Percentiles rank a stretch among this genome's conserved stretches.
Conservation (phyloP, 2,888 invertebrate genomes). For the Stenurella melanura region DNA sequence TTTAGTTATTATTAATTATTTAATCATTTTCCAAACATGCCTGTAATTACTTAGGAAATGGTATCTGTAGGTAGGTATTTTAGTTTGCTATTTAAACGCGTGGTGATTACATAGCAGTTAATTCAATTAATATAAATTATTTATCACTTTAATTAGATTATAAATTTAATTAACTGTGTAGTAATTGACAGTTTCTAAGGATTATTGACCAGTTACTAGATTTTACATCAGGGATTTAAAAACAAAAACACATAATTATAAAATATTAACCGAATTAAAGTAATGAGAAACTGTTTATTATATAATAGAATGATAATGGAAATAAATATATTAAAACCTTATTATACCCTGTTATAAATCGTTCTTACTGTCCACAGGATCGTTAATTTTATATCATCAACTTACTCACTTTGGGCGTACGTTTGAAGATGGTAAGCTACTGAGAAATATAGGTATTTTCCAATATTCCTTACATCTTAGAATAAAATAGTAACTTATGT, state of each 20-base stretch:
- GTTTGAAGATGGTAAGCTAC: not conserved
- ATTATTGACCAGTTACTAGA: no score
- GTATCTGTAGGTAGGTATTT: not conserved
- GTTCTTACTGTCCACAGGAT: constrained; percentile 10
- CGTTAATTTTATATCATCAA: constrained; percentile 34
- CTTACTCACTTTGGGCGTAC: constrained; percentile 7
- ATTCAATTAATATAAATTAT: not conserved
- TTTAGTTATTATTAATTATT: constrained; percentile 17
- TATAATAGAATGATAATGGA: constrained; percentile 2
- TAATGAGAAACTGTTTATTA: constrained; percentile 20
- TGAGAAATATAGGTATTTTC: not conserved
- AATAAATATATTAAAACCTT: constrained; percentile 24
- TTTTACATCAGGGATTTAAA: not conserved
- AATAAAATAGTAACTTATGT: not conserved
- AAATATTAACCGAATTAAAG: not conserved
- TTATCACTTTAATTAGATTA: constrained; percentile 17
- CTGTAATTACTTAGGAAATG: not conserved
- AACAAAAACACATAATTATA: constrained; percentile 7
- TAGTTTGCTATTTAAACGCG: not conserved
- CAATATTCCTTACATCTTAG: not conserved
- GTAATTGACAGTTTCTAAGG: not conserved
- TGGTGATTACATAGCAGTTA: not conserved
- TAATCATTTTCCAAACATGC: not conserved
- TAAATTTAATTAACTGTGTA: constrained; percentile 7
- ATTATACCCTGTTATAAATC: constrained; percentile 26